Evolutionary conservation across 1,140 invertebrate genomes (phyloP), one percentile per base, ranked within the genome.

Genomic region (Ostrea edulis): DNA sequence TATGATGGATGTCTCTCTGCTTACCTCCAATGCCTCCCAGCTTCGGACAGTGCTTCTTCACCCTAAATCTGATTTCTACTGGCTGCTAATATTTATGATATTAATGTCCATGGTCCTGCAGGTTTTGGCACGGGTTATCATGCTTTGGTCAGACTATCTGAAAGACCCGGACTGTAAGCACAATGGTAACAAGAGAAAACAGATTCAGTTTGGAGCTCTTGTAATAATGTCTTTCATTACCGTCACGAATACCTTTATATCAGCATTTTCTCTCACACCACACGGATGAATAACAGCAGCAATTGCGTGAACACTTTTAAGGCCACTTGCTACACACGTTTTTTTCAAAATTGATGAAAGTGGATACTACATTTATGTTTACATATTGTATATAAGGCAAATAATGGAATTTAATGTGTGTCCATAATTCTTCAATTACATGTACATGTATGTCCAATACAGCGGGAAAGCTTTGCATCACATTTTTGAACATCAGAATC

Each of bases 1-100:
- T 22, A 87, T 89, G 88, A 89, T 89, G 88, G 88, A 89, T 82
- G 88, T 89, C 17, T 89, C 88, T 7, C 86, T 89, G 8, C 54
- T 89, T 44, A 89, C 86, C 9, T 87, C 85, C 25, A 89, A 87
- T 82, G 86, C 88, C 4, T 77, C 88, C 11, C 88, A 89, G 52
- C 84, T 89, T 12, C 82, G 88, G 14, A 44, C 86, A 35, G 83
- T 85, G 5, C 86, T 89, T 1, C 58, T 82, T 0, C 65, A 89
- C 82, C 83, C 83, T 8, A 84, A 82, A 20, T 51, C 87, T 55
- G 83, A 89, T 29, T 89, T 89, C 54, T 89, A 87, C 58, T 55
- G 52, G 51, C 58, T 85, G 4, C 29, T 89, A 7, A n/a, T 89
- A 22, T 65, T 53, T 81, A 82, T 89, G 29, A 89, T 89, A 17